Conservation (phyloP, 2,888 invertebrate species). For the Plemyria rubiginata region DNA sequence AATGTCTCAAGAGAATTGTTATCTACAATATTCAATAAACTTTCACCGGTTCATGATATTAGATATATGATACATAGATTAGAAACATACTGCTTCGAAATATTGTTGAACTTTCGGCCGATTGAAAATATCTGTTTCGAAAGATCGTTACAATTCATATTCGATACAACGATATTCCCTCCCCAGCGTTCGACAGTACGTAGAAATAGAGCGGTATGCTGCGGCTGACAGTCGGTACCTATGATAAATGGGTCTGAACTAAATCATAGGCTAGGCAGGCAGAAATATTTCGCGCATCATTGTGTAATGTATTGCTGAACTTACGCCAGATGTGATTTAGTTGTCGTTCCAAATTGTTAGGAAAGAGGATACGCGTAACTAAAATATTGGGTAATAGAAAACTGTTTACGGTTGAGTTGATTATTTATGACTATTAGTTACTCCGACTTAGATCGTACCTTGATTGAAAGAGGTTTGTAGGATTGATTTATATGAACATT, state of each 20-base stretch:
- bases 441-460: no score
- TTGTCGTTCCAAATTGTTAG: slow-evolving; percentile 41
- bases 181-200: background rate
- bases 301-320: slow-evolving; percentile 60
- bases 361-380: slow-evolving; percentile 4
- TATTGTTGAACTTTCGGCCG: no score
- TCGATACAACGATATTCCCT: background rate
- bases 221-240: slow-evolving; percentile 61
- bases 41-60: no score
- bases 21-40: no score
- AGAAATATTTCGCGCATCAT: slow-evolving; percentile 68
- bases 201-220: slow-evolving; percentile 30
- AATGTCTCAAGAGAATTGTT: no score
- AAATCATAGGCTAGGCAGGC: slow-evolving; percentile 58
- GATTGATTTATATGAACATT: no score
- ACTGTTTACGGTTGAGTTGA: slow-evolving; percentile 5
- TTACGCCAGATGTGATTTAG: slow-evolving; percentile 42
- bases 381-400: slow-evolving; percentile 9
- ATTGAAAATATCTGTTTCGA: background rate
- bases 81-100: no score
- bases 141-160: background rate
- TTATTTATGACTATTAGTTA: slow-evolving; percentile 2
- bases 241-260: slow-evolving; percentile 67
- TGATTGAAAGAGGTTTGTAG: no score
- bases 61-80: no score